Conservation (phyloP, 92 coral and sea anemone species). For the Actinostola sp. region DNA sequence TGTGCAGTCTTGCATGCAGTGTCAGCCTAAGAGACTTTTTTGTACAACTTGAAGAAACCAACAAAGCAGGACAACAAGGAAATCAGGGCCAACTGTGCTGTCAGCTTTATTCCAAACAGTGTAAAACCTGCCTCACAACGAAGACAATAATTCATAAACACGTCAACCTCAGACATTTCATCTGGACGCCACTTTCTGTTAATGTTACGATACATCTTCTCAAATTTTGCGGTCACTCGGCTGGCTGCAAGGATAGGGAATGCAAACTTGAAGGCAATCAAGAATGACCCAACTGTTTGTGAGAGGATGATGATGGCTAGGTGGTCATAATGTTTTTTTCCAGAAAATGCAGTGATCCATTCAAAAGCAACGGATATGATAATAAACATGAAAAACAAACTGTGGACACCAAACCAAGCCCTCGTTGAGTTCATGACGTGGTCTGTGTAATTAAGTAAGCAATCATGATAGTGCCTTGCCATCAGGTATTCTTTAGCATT, state of each 20-base stretch:
- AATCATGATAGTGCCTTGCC: conserved; percentile 62
- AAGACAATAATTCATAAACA: conserved; percentile 53
- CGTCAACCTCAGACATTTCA: conserved; percentile 51
- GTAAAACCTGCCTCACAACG: conserved; percentile 71
- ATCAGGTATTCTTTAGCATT: conserved; percentile 46
- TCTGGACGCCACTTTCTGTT: conserved; percentile 50
- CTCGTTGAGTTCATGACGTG: conserved; percentile 40
- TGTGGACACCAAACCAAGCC: conserved; percentile 62
- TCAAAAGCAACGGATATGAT: conserved; percentile 43
- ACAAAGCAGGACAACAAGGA: conserved; percentile 57
- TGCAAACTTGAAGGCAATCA: conserved; percentile 67
- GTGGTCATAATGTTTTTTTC: conserved; percentile 5
- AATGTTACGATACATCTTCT: conserved; percentile 49
- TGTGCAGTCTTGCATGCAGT: too few species aligned
- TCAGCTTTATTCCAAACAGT: conserved; percentile 33
- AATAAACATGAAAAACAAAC: conserved; percentile 50
- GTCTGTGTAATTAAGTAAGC: conserved; percentile 63
- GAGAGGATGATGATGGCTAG: conserved; percentile 40
- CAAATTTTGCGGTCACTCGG: conserved; percentile 62
- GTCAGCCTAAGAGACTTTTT: conserved; percentile 4
- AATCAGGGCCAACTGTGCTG: conserved; percentile 58
- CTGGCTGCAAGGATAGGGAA: conserved; percentile 72
- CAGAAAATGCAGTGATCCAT: conserved; percentile 46
- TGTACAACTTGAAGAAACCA: conserved; percentile 60
- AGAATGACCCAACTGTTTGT: conserved; percentile 52